Evolutionary conservation across 2,113 vertebrate species (phyloP).

Genomic region (Apeltes quadracus): DNA sequence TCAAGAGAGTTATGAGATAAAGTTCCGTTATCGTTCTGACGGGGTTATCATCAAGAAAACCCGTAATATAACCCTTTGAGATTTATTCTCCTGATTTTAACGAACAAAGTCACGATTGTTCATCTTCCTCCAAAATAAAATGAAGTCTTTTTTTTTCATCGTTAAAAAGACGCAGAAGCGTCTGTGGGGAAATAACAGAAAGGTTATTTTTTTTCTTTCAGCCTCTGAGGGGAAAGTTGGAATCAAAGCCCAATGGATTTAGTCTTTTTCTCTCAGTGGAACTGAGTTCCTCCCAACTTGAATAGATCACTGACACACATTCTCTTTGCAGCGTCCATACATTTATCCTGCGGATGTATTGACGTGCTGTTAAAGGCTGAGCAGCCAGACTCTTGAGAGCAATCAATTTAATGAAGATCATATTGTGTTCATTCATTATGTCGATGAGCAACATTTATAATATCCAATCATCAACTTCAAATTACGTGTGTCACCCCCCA

Average conservation of each 20-base stretch:
- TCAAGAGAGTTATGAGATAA: background rate
- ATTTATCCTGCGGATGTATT: background rate
- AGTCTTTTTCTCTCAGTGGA: background rate
- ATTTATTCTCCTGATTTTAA: background rate
- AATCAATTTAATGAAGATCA: slow-evolving; percentile 1
- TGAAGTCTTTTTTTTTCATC: background rate
- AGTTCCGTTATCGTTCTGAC: background rate
- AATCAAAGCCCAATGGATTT: background rate
- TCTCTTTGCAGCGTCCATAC: background rate
- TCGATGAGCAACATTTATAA: slow-evolving; percentile 23
- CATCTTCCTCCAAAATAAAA: background rate
- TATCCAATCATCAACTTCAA: slow-evolving; percentile 28
- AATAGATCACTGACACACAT: background rate
- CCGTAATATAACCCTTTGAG: background rate
- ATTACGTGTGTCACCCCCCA: background rate
- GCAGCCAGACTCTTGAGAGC: background rate
- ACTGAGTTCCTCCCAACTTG: background rate
- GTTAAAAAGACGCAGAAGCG: background rate
- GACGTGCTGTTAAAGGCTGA: background rate
- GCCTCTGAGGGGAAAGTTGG: background rate
- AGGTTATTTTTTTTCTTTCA: background rate
- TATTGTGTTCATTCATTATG: slow-evolving; percentile 32
- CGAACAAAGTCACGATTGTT: background rate
- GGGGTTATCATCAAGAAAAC: slow-evolving; percentile 5
- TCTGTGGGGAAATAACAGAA: background rate